Evolutionary conservation across 2,888 invertebrate species (phyloP), one percentile per base, ranked within the genome.

Genomic region (Archaeoteleia sp.): DNA sequence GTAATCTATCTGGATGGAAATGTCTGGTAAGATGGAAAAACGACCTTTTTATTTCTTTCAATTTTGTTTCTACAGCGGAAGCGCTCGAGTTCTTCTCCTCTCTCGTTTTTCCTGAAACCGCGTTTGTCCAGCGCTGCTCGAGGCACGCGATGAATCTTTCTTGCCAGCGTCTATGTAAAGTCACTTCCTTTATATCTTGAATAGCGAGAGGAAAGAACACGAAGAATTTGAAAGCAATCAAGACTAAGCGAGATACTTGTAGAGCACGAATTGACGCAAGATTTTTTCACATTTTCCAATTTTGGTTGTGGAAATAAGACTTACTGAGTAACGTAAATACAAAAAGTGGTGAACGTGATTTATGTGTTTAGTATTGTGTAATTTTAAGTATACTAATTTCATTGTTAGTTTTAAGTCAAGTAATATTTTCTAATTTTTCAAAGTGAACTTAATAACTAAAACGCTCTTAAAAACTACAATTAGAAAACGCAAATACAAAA

Each of bases 1-100:
- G 55, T 61, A 60, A 67, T 67, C 55, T 61, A 67, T 67, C 67
- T 67, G 55, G 67, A 67, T 61, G 61, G 67, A 67, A 67, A 67
- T 67, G 51, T 55, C 34, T 55, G 61, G 67, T 67, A 55, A 55
- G 51, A 67, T 67, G 49, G 55, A 67, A 61, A 61, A 67, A 55
- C 58, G 61, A 32, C 55, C 42, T 49, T 61, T 55, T 61, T 61
- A 61, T 66, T 66, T 61, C 67, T 67, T 57, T 61, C 61, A 55
- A 67, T 67, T 67, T 61, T 51, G 55, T 61, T 67, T 67, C 61
- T 15, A 43, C 46, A 39, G 61, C 53, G 37, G 49, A 61, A 67
- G 67, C 67, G 49, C 55, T 61, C 34, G 42, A 20, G 43, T 48
- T 67, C 40, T 48, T 67, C 40, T 25, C 39, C 45, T 51, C 40